Base-by-base conservation (phyloP, 1,140 invertebrate genomes). In the Fopius arisanus region DNA sequence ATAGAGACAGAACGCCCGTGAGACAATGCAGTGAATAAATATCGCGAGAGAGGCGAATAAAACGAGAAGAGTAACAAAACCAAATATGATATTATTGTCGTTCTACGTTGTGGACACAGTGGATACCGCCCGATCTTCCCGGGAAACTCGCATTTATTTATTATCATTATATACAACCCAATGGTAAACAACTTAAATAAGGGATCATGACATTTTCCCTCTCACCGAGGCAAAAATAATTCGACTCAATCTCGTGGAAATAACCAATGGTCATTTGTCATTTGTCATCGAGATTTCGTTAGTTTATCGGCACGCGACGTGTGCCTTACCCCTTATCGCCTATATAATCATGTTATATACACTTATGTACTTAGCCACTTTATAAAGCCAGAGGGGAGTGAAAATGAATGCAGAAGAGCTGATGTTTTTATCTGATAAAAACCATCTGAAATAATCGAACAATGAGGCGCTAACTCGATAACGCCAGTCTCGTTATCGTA, bases 401-500 rank as follows among this genome's bases (percentile, higher is more conserved):
- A 48, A 63, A 41, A 62, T 23, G 43, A 21, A 70, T 59, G 67
- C 31, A 28, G 16, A 10, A 48, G 37, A 29, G 29, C 26, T 65
- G 62, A 65, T 65, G 28, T 33, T 65, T 65, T 63, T 73, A 72
- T 71, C 67, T 31, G 69, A 4, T 29, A 72, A 51, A 73, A 69
- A 40, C 80, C 83, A 87, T 87, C 86, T 86, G 84, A 86, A 87
- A 86, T 87, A 83, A 83, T 86, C 74, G 81, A 79, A 86, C 86
- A 87, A 87, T 86, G 79, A 85, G 79, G 81, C 82, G 86, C 86
- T 86, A 86, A 87, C 85, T 87, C 85, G 85, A 87, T 87, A 87
- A 87, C 85, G 63, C 76, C 80, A 83, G 79, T 77, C 78, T 73
- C 77, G 82, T 86, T 87, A 87, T 87, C 86, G 83, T 72, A 29